phyloP scores from a whole-genome alignment of 1,140 invertebrate genomes.

The Ceratina japonica region DNA sequence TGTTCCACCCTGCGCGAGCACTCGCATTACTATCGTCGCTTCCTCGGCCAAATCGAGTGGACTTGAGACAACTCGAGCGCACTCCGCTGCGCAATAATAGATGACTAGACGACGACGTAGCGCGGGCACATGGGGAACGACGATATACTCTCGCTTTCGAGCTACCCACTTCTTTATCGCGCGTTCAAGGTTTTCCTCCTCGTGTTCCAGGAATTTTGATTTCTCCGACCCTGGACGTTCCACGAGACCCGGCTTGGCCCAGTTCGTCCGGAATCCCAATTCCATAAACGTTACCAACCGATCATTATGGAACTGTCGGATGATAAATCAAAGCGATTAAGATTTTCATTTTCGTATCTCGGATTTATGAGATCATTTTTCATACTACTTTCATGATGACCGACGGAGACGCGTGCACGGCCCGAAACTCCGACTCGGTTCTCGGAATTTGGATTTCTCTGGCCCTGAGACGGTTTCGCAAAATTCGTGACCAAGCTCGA shows the following conservation, averaged over 20 bases:
- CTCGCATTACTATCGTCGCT: background rate
- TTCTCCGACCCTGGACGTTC: slow-evolving; percentile 7
- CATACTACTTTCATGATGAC: too few relatives aligned
- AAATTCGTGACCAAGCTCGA: too few relatives aligned
- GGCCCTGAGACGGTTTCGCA: too few relatives aligned
- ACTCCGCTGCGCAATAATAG: slow-evolving; percentile 33
- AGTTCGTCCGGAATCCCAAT: too few relatives aligned
- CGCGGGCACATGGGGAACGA: background rate
- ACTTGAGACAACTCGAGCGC: slow-evolving; percentile 22
- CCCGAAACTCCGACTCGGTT: too few relatives aligned
- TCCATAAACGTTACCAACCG: too few relatives aligned
- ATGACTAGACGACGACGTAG: background rate
- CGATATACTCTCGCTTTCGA: slow-evolving; percentile 2
- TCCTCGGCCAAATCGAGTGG: slow-evolving; percentile 16
- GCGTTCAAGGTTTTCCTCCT: background rate
- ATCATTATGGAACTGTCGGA: background rate
- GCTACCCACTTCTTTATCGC: too few relatives aligned
- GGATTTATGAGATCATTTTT: too few relatives aligned
- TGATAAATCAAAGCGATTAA: too few relatives aligned
- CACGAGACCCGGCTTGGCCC: background rate
- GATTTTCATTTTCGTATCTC: too few relatives aligned
- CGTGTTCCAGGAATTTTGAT: slow-evolving; percentile 9
- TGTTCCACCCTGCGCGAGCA: background rate
- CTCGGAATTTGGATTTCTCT: too few relatives aligned
- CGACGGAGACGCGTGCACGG: too few relatives aligned